Percentiles rank a stretch among this genome's conserved stretches.
Evolutionary conservation across 2,888 invertebrate genomes (phyloP).

Genomic region (Erebia ligea): DNA sequence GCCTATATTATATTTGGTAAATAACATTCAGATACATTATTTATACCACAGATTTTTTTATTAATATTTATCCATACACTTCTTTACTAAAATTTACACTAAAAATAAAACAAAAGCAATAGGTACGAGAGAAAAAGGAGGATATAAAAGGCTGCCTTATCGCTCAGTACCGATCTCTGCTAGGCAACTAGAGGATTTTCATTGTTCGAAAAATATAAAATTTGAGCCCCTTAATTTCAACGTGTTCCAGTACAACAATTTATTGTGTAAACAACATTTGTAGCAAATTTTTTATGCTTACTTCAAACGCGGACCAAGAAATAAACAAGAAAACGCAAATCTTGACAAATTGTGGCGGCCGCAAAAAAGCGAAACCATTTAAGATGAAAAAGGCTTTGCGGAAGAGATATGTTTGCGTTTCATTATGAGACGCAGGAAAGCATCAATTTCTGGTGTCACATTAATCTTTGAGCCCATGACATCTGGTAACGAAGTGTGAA

Average conservation of each 20-base stretch:
- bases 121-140: neutral
- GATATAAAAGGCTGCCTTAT: neutral
- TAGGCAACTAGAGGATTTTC: neutral
- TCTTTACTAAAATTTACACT: too few relatives aligned
- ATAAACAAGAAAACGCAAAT: constrained; percentile 28
- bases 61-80: too few relatives aligned
- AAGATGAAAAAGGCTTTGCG: constrained; percentile 29
- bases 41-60: too few relatives aligned
- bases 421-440: constrained; percentile 27
- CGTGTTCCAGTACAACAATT: constrained; percentile 11
- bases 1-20: too few relatives aligned
- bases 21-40: too few relatives aligned
- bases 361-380: constrained; percentile 28
- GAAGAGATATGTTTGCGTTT: constrained; percentile 29
- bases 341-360: constrained; percentile 31
- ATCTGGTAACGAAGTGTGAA: constrained; percentile 16
- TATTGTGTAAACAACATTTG: constrained; percentile 4
- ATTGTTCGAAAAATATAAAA: neutral
- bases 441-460: constrained; percentile 26
- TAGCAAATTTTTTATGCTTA: constrained; percentile 22
- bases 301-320: constrained; percentile 15
- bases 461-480: constrained; percentile 23
- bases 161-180: neutral
- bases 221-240: neutral
- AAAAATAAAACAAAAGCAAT: constrained; percentile 1